Evolutionary conservation across 2,113 vertebrate genomes (phyloP), one percentile per base, ranked within the genome.

Genomic region (Cinclus cinclus): DNA sequence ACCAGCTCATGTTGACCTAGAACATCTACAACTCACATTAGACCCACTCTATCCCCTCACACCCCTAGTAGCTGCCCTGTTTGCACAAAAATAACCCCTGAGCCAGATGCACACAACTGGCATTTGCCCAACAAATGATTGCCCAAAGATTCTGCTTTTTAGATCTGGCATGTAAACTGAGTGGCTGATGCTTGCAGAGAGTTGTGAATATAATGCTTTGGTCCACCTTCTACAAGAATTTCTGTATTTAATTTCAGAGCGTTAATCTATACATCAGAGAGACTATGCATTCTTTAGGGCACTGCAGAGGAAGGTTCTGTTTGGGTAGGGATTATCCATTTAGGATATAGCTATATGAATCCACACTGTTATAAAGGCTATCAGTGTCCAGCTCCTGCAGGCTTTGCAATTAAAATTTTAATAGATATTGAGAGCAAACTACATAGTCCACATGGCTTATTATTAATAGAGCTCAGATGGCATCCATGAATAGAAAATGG

Each of bases 11-110:
- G 0, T 7, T 44, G 65, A 47, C 31, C 58, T 47, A 49, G 16
- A 73, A 41, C 15, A 39, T 6, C n/a, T 11, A 47, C 2, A 12
- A 5, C 31, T 86, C 44, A 17, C 0, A 0, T 4, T 1, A 69
- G 28, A 41, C 13, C 28, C 25, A 0, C 14, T 0, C 42, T 21
- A 35, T 3, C 10, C 11, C 63, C 14, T 63, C 0, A 0, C 0
- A 2, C 7, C 13, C 0, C 0, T 10, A 46, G 50, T 2, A 46
- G 60, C n/a, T 64, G 30, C 50, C 7, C 6, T 5, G 6, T 19
- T 77, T 39, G 60, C 47, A 44, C 41, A 70, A 39, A 44, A 50
- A 19, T 30, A 10, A 1, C 2, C 35, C 6, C 30, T 0, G n/a
- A 76, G 37, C 31, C 3, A 5, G n/a, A 56, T 15, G 11, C 35